phyloP scores from a whole-genome alignment of 2,797 vertebrate species.

The Oreonectes daqikongensis region DNA sequence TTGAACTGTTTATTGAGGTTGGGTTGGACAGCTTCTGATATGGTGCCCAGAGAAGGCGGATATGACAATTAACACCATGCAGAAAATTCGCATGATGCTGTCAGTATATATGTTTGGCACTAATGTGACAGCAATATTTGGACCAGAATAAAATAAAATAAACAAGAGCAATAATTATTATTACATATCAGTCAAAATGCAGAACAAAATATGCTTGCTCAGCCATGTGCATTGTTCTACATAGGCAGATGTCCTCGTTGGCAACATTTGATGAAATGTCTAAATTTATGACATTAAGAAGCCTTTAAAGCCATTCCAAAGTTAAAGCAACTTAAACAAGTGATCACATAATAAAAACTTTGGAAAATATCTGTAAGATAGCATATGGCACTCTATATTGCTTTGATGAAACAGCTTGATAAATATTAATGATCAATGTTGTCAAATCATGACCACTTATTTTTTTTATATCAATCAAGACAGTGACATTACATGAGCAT shows the following conservation, averaged over 20 bases:
- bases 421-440: conserved; percentile 45
- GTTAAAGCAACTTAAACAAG: conserved; percentile 59
- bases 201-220: conserved; percentile 41
- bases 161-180: conserved; percentile 10
- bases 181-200: conserved; percentile 27
- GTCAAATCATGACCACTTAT: conserved; percentile 54
- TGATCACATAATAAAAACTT: conserved; percentile 52
- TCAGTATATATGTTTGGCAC: conserved; percentile 47
- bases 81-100: conserved; percentile 55
- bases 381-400: conserved; percentile 75
- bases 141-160: conserved; percentile 23
- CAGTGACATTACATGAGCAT: conserved; percentile 60
- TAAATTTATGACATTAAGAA: conserved; percentile 55
- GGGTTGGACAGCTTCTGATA: conserved; percentile 57
- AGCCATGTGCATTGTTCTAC: conserved; percentile 35
- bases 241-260: conserved; percentile 63
- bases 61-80: conserved; percentile 58
- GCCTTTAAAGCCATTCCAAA: conserved; percentile 67
- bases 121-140: conserved; percentile 55
- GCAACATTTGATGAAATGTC: conserved; percentile 69
- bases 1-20: conserved; percentile 63
- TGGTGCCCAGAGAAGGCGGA: conserved; percentile 47
- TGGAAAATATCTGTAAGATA: conserved; percentile 48
- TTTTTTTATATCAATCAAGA: conserved; percentile 20
- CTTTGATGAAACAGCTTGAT: conserved; percentile 62